Evolutionary conservation across 2,113 vertebrate genomes (phyloP), one percentile per base, ranked within the genome.

Genomic region (Dromiciops gliroides): DNA sequence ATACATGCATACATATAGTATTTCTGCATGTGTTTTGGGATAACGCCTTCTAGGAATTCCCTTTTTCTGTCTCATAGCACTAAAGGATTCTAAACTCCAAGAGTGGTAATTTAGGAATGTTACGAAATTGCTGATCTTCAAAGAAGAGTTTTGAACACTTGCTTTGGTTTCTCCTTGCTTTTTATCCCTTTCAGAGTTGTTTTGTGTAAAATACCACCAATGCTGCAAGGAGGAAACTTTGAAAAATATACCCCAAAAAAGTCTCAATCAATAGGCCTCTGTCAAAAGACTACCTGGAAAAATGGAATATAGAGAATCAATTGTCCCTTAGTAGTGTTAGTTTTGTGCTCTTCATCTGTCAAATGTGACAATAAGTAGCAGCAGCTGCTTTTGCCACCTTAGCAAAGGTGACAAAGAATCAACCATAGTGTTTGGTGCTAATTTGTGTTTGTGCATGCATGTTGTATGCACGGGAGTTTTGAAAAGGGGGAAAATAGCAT

Each of bases 161-260:
- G 56, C 92, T 97, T 97, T 95, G 44, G n/a, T 90, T 60, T 52
- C 93, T 48, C 48, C 89, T 92, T 94, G 37, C 26, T 90, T 96
- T 95, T 95, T 95, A 75, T n/a, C 95, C 89, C 95, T 94, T 97
- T 98, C 95, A 91, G 14, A 91, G 14, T 96, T 97, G 96, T 92
- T 95, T 51, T 83, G 24, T 53, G 92, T 91, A 96, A 97, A 90
- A 92, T 92, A 75, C 51, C 93, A 97, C 25, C 51, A 51, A 95
- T 92, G 52, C 1, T 90, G 24, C 14, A 75, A 97, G 93, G 56
- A 89, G 93, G 93, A 8, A 50, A 26, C 8, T 91, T 97, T 97
- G 90, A 96, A 89, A 97, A 97, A 96, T 51, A 48, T 28, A 94
- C 8, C 3, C 4, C 1, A 28, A 47, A 91, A 94, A 95, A 83